Base-by-base conservation (phyloP, 2,113 vertebrate genomes). In the Actinemys pallida region DNA sequence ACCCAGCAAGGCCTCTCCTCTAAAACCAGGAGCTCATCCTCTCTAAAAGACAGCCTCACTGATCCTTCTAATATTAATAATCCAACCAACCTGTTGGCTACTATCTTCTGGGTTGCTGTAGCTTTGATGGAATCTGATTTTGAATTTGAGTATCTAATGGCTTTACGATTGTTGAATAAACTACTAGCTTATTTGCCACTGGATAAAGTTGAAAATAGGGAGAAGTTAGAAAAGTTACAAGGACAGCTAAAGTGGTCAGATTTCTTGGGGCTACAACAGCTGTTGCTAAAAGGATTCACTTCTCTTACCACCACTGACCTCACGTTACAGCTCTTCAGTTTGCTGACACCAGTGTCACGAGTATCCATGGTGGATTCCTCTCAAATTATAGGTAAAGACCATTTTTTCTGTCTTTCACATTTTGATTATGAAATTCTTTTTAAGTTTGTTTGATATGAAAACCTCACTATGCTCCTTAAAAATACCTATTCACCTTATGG, bases 51-150 rank as follows among this genome's bases (percentile, higher is more conserved):
- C 54, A 99, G 99, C 92, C 98, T 99, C 69, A 98, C 98, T 0
- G 99, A 99, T 89, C 99, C 99, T 3, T 99, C 98, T 50, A 99
- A 99, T 78, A 98, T 99, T 92, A 99, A 99, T 90, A 99, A 99
- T 89, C 99, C 99, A 3, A 98, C 99, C 72, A 99, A 99, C 65
- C 98, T 99, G 25, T 97, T 99, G 96, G 99, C 99, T 92, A 99
- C 99, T 42, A 99, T 99, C 92, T 99, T 99, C 97, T 99, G 99
- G 99, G 99, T 99, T 90, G 99, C 99, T 0, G 99, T 99, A 78
- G 99, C 99, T 45, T 98, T 99, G 95, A 99, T 99, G 99, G 99
- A 99, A 97, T 99, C 99, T 0, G 99, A 99, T 97, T 99, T 99
- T 98, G 99, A 99, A 97, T 99, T 99, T 97, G 99, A 99, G 92